Base-by-base conservation (phyloP, 2,888 invertebrate species). In the Cistogaster globosa region DNA sequence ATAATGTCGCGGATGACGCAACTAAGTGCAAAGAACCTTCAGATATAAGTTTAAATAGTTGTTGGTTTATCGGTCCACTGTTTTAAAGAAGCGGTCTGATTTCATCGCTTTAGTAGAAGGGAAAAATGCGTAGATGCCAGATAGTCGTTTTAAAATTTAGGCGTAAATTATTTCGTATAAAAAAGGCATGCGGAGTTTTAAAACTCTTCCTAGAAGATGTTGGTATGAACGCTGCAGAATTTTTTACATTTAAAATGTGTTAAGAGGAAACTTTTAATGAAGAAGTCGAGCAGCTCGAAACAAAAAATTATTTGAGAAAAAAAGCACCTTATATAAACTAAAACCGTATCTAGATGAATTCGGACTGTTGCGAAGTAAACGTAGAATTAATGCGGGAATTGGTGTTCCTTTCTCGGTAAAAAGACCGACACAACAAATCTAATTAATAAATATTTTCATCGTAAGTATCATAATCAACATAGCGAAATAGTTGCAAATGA, bases 1-100 rank as follows among this genome's bases (percentile, higher is more conserved):
- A 72, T 48, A 83, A 80, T 42, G 60, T 69, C 2, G 79, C 79
- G 14, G 75, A 79, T 20, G 62, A 79, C 6, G 65, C 14, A 9
- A 80, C 75, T 2, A 79, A 84, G 18, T 71, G 74, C 16, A 57
- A 22, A 8, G 26, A 12, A 3, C 4, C 11, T 26, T 14, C 57
- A 20, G 57, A 60, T 53, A 16, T 53, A 14, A 20, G 12, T 14
- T 9, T 32, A 42, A 38, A 71, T 48, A 11, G 32, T 48, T n/a
- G 11, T 38, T 32, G 32, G 36, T 60, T 60, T 11, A 60, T 26
- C 9, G 38, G 60, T 26, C 57, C 57, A 16, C 16, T 8, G 26
- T 58, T 58, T 58, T 32, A 32, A 16, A 26, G 57, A 6, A 5
- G 20, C 5, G 32, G 7, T n/a, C 69, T 14, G 20, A 51, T 8